Evolutionary conservation across 2,888 invertebrate genomes (phyloP), one percentile per base, ranked within the genome.

Genomic region (Pogonocherus hispidulus): DNA sequence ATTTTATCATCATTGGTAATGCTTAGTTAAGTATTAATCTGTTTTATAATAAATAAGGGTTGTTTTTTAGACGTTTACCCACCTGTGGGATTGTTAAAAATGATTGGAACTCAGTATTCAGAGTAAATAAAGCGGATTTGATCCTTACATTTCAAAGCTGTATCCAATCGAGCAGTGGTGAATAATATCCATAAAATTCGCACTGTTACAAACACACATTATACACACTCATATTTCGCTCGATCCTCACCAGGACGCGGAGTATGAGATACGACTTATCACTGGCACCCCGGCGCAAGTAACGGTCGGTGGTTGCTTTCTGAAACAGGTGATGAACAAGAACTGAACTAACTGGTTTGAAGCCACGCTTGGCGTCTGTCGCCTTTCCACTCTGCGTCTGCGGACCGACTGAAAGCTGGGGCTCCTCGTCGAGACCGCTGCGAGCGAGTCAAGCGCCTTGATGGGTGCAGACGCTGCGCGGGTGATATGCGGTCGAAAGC

Each of bases 111-210:
- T n/a, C n/a, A n/a, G n/a, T n/a, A n/a, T n/a, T n/a, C n/a, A n/a
- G n/a, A n/a, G n/a, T n/a, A n/a, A n/a, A n/a, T n/a, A n/a, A n/a
- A n/a, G n/a, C n/a, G n/a, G n/a, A n/a, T 27, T n/a, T 41, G 16
- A 14, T 41, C 41, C 41, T 67, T 52, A 67, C 67, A 63, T 52
- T 56, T 46, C 18, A 52, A 32, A 11, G 27, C 47, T 35, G 49
- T 67, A 67, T 67, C 67, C 67, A 57, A 63, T 23, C 46, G 44
- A 19, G 23, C 46, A 23, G 20, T 27, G 11, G 44, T 51, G 19
- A 63, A 55, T 62, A 74, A 60, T 67, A 75, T 75, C 75, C 75
- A 73, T 71, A 64, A 67, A 75, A 71, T 44, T 54, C 47, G 44
- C 69, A 66, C 64, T 62, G 55, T 66, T 62, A 47, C 44, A 63